A percentile compares a stretch with the other conserved stretches of the same genome.
Evolutionary conservation across 2,797 vertebrate genomes (phyloP).

Genomic region (Odontamblyopus lacepedii): DNA sequence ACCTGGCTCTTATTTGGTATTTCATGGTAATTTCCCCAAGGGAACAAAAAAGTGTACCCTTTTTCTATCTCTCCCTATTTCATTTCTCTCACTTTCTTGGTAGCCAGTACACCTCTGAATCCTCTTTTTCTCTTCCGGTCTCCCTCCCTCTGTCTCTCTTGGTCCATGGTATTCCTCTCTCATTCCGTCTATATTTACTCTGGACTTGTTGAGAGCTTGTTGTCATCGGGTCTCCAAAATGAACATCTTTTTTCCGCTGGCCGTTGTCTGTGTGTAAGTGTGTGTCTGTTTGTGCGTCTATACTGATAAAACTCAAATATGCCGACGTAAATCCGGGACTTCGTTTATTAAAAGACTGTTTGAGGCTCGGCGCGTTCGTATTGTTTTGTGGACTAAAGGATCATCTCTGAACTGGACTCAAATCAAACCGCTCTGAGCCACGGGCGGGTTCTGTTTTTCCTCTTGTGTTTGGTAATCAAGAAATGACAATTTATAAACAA

Average conservation of each 20-base stretch:
- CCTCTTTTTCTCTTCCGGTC: conserved; percentile 14
- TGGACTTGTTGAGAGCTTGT: conserved; percentile 80
- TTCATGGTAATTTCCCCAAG: too few relatives aligned
- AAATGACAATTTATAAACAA: too few relatives aligned
- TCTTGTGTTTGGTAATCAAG: too few relatives aligned
- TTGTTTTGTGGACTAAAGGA: neutral
- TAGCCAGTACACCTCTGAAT: too few relatives aligned
- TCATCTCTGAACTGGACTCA: neutral
- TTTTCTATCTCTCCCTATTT: too few relatives aligned
- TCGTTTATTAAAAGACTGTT: conserved; percentile 52
- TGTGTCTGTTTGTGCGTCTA: neutral
- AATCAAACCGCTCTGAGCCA: too few relatives aligned
- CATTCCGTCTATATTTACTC: conserved; percentile 83
- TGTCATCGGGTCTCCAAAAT: conserved; percentile 84
- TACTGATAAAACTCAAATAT: neutral
- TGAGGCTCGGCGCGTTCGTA: neutral
- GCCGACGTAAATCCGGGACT: conserved; percentile 41
- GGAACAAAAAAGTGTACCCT: too few relatives aligned
- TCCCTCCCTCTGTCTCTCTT: too few relatives aligned
- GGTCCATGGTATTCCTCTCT: conserved; percentile 53
- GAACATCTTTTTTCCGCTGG: conserved; percentile 66
- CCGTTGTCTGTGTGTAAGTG: conserved; percentile 66
- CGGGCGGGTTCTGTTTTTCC: too few relatives aligned
- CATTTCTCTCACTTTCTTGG: too few relatives aligned
- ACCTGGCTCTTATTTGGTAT: too few relatives aligned